Conservation (phyloP, 2,888 invertebrate genomes). For the Sphaerolaimus hirsutus region DNA sequence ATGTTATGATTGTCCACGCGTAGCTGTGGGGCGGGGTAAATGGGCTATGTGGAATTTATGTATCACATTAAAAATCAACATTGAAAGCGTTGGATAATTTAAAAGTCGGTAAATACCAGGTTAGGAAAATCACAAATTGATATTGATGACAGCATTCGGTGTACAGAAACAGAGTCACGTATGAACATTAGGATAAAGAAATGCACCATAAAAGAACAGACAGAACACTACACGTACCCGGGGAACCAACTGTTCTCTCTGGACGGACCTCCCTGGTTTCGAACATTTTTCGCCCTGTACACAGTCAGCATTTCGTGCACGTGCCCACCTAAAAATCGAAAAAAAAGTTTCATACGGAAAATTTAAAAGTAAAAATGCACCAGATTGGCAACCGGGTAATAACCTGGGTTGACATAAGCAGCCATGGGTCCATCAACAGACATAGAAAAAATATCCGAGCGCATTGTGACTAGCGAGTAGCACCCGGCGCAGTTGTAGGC, state of each 20-base stretch:
- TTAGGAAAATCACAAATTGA: background rate
- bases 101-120: background rate
- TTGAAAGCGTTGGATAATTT: background rate
- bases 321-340: constrained; percentile 37
- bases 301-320: constrained; percentile 55
- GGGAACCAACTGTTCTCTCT: constrained; percentile 62
- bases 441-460: constrained; percentile 51
- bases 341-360: background rate
- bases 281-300: constrained; percentile 25
- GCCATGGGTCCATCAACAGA: constrained; percentile 49
- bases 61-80: background rate
- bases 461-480: constrained; percentile 35
- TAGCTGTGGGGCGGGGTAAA: too few species aligned
- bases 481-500: constrained; percentile 41
- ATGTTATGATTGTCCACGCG: constrained; percentile 52
- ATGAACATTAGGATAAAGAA: background rate
- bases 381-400: background rate
- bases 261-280: constrained; percentile 34
- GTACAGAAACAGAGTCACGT: too few species aligned
- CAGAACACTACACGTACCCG: constrained; percentile 34
- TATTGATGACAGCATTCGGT: background rate
- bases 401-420: constrained; percentile 43
- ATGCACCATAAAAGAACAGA: background rate
- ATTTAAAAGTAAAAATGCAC: background rate
- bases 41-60: constrained; percentile 10